A percentile compares a stretch with the other conserved stretches of the same genome.
Evolutionary conservation across 2,888 invertebrate species (phyloP).

Genomic region (Caenorhabditis macrosperma): DNA sequence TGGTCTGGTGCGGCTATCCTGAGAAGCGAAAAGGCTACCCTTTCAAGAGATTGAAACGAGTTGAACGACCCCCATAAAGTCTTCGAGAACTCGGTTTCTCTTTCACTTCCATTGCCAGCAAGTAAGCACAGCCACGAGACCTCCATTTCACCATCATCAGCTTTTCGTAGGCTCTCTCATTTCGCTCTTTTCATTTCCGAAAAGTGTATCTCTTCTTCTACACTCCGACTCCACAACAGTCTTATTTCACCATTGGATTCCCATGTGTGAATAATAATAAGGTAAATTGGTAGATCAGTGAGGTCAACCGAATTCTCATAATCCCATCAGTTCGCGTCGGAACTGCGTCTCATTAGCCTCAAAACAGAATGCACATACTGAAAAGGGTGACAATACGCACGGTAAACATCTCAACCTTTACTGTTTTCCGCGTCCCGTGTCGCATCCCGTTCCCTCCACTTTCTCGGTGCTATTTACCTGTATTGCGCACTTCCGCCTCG

Average conservation of each 20-base stretch:
- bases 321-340: slow-evolving; percentile 23
- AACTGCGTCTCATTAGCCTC: slow-evolving; percentile 33
- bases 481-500: slow-evolving; percentile 53
- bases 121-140: background rate
- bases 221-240: too few species aligned
- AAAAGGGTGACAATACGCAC: slow-evolving; percentile 58
- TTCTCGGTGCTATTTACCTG: slow-evolving; percentile 43
- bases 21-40: background rate
- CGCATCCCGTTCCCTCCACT: slow-evolving; percentile 15
- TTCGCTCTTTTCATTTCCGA: too few species aligned
- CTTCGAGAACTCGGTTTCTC: background rate
- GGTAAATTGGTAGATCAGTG: background rate
- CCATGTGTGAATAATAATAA: too few species aligned
- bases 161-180: background rate
- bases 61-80: background rate
- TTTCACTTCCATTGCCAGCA: background rate
- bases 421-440: slow-evolving; percentile 48
- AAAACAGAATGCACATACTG: slow-evolving; percentile 46
- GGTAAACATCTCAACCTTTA: slow-evolving; percentile 48
- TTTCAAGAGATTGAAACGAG: background rate
- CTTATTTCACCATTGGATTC: too few species aligned
- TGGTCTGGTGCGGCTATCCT: background rate
- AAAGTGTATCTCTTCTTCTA: too few species aligned
- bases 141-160: background rate
- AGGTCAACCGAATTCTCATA: slow-evolving; percentile 18